These are phyloP conservation scores for Ptychobarbus kaznakovi DNA, from an alignment of 2,797 vertebrate genomes.

Conservation along the genomic window DNA sequence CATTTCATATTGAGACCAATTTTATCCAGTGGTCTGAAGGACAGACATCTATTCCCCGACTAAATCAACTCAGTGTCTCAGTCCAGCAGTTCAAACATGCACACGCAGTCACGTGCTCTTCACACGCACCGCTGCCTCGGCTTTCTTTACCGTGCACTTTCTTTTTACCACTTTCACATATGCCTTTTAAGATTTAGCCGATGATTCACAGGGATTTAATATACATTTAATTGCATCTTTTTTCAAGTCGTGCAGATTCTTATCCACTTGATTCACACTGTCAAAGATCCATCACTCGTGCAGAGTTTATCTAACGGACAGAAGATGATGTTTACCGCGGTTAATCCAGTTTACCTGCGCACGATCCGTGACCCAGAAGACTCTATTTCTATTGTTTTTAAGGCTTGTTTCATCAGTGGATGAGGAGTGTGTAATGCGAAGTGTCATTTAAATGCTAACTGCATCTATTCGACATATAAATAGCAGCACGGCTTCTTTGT, in stretches of 20 bases:
- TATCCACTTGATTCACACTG: conserved; percentile 10
- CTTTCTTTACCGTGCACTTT: conserved; percentile 1
- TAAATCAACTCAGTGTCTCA: conserved; percentile 74
- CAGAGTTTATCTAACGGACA: neutral
- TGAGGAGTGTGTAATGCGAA: conserved; percentile 8
- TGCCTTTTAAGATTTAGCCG: neutral
- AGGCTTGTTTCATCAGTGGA: conserved; percentile 8
- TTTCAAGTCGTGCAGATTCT: conserved; percentile 44
- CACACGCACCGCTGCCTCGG: neutral
- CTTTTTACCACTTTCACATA: neutral
- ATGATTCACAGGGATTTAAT: conserved; percentile 27
- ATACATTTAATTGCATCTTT: conserved; percentile 39
- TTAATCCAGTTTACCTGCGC: conserved; percentile 31
- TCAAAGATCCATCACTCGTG: conserved; percentile 26
- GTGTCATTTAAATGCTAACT: conserved; percentile 31
- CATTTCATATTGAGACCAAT: conserved; percentile 82
- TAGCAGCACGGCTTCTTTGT: conserved; percentile 18
- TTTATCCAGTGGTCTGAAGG: conserved; percentile 79
- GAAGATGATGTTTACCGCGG: neutral
- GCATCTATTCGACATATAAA: conserved; percentile 16
- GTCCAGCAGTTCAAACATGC: conserved; percentile 57
- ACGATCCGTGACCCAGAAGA: conserved; percentile 12
- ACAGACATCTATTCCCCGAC: conserved; percentile 78
- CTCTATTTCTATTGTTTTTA: conserved; percentile 18
- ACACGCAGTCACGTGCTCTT: conserved; percentile 39